phyloP scores from a whole-genome alignment of 1,140 invertebrate genomes.

The Spodoptera litura region DNA sequence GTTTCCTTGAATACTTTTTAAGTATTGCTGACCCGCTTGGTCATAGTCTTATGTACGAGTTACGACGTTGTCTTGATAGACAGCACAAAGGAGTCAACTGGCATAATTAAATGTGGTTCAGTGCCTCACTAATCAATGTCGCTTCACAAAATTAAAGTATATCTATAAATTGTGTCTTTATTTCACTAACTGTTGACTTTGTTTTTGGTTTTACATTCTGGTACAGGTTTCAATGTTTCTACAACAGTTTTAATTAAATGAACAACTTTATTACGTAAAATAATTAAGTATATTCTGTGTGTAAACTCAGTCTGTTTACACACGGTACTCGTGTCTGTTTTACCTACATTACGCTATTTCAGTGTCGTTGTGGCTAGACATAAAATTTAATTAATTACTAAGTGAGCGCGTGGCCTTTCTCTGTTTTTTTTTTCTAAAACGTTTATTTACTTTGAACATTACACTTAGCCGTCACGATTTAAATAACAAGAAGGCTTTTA shows the following conservation, averaged over 20 bases:
- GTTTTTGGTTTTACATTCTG: background rate
- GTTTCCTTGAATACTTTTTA: slow-evolving; percentile 27
- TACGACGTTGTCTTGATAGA: slow-evolving; percentile 28
- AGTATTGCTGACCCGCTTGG: slow-evolving; percentile 24
- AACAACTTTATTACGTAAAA: background rate
- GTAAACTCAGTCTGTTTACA: background rate
- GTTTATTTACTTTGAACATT: slow-evolving; percentile 6
- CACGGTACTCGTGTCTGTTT: background rate
- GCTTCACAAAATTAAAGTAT: slow-evolving; percentile 28
- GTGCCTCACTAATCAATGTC: slow-evolving; percentile 37
- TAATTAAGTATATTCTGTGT: slow-evolving; percentile 1
- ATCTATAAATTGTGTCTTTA: slow-evolving; percentile 24
- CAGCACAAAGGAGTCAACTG: slow-evolving; percentile 36
- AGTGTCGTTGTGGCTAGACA: slow-evolving; percentile 1
- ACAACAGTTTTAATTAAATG: slow-evolving; percentile 2
- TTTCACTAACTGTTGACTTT: background rate
- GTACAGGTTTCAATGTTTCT: too few species aligned
- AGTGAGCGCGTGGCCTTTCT: background rate
- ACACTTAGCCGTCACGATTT: slow-evolving; percentile 15
- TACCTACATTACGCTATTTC: slow-evolving; percentile 11
- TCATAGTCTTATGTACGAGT: slow-evolving; percentile 20
- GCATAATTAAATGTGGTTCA: slow-evolving; percentile 42
- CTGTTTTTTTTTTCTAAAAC: slow-evolving; percentile 23
- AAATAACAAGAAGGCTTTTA: slow-evolving; percentile 41
- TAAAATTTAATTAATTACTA: slow-evolving; percentile 24